Evolutionary conservation across 2,113 vertebrate species (phyloP), one percentile per base, ranked within the genome.

Genomic region (Lanius collurio): DNA sequence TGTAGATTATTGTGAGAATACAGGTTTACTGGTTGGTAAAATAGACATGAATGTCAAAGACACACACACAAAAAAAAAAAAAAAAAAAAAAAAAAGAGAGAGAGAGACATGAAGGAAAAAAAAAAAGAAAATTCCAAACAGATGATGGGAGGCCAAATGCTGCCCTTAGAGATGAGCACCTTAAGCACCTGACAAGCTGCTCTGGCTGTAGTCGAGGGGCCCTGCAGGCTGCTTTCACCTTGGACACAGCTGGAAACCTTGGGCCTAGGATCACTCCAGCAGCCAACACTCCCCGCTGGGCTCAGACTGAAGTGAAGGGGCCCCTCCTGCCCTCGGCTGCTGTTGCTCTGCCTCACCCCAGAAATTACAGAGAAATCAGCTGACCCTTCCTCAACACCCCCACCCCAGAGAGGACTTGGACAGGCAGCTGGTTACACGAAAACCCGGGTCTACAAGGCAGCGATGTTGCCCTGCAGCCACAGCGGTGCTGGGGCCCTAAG

Each of bases 321-420:
- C 7, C 7, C 15, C 19, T 83, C 24, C 56, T 15, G 59, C 35
- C 55, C 74, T 42, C 6, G 1, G 24, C 35, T 52, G 7, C 28
- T 2, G 0, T 13, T 27, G 28, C 35, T 82, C 47, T 68, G 41
- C 30, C 70, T 33, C 39, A 39, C 46, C 67, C 27, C 37, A 47
- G 67, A 44, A 68, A 35, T 0, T 5, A 30, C 30, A 62, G 37
- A 63, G 49, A 17, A 59, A 60, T 33, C 39, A 57, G 17, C 21
- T 0, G 0, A 19, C n/a, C 42, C 27, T 52, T 71, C 47, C 63
- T 63, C 74, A 21, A 11, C 2, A 3, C 27, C 15, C 22, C 8
- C 18, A 16, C 0, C 8, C 41, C 49, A 13, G 18, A 63, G 33
- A 59, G 42, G 49, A 14, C 46, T 42, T 5, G 15, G 22, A 3